A percentile compares a stretch with the other conserved stretches of the same genome.
These are phyloP conservation scores for Agelaius phoeniceus DNA, from an alignment of 2,113 vertebrate species.

Conservation along the genomic window DNA sequence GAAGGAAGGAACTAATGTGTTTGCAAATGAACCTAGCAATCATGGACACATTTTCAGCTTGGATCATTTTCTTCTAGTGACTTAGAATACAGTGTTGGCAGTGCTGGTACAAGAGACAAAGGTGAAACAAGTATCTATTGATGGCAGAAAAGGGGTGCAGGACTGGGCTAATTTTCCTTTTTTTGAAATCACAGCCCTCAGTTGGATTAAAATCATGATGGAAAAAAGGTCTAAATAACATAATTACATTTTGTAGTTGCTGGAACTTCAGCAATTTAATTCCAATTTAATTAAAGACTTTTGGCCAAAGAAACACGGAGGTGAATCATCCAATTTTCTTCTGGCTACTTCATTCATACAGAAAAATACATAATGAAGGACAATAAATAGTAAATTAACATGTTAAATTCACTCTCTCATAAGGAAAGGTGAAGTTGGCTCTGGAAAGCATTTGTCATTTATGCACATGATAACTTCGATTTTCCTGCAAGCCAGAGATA, in stretches of 20 bases:
- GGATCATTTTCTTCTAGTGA: background rate
- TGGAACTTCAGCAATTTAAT: slow-evolving; percentile 49
- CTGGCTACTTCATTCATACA: background rate
- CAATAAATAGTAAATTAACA: background rate
- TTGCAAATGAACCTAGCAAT: background rate
- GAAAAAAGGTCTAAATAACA: background rate
- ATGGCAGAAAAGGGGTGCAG: background rate
- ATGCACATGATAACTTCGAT: background rate
- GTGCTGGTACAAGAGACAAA: background rate
- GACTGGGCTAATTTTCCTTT: background rate
- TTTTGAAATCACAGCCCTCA: background rate
- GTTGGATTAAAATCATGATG: background rate
- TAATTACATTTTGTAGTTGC: slow-evolving; percentile 24
- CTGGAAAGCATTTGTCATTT: background rate
- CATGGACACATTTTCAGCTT: background rate
- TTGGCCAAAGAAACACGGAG: background rate
- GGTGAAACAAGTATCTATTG: background rate
- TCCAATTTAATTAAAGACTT: slow-evolving; percentile 54
- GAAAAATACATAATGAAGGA: background rate
- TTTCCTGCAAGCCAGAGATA: background rate
- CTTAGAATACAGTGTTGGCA: accelerated
- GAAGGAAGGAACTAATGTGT: background rate
- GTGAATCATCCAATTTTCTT: slow-evolving; percentile 55
- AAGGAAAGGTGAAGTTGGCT: background rate
- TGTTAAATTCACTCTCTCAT: background rate